Conservation (phyloP, 30 jellyfish, hydroid and myxozoan genomes). For the Chrysaora quinquecirrha region DNA sequence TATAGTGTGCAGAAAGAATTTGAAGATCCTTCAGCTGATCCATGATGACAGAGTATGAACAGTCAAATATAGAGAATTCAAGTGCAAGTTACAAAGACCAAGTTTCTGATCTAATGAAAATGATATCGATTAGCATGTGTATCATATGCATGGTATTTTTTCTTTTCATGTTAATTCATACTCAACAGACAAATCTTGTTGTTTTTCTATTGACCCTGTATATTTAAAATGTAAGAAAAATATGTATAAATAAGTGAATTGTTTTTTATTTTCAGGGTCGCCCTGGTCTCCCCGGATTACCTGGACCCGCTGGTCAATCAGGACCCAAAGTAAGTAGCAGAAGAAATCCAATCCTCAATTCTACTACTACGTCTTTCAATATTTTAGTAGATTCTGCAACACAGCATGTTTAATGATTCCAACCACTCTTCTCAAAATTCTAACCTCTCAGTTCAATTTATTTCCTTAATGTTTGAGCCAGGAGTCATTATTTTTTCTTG, state of each 20-base stretch:
- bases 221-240: not conserved
- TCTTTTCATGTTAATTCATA: too few relatives aligned
- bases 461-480: too few relatives aligned
- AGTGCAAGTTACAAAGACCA: not conserved
- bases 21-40: not conserved
- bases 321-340: not conserved
- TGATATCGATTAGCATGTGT: not conserved
- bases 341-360: too few relatives aligned
- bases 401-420: too few relatives aligned
- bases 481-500: too few relatives aligned
- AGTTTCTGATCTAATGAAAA: not conserved
- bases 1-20: not conserved
- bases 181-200: not conserved
- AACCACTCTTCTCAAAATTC: too few relatives aligned
- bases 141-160: not conserved
- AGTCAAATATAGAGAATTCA: too few relatives aligned
- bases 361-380: too few relatives aligned
- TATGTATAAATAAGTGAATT: too few relatives aligned
- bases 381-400: too few relatives aligned
- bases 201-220: not conserved
- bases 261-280: not conserved
- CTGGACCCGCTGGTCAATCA: constrained; percentile 3
- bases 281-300: constrained; percentile 5
- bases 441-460: too few relatives aligned
- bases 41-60: not conserved